A percentile compares a stretch with the other conserved stretches of the same genome.
Conservation (phyloP, 1,140 invertebrate species). For the Pristionchus pacificus region DNA sequence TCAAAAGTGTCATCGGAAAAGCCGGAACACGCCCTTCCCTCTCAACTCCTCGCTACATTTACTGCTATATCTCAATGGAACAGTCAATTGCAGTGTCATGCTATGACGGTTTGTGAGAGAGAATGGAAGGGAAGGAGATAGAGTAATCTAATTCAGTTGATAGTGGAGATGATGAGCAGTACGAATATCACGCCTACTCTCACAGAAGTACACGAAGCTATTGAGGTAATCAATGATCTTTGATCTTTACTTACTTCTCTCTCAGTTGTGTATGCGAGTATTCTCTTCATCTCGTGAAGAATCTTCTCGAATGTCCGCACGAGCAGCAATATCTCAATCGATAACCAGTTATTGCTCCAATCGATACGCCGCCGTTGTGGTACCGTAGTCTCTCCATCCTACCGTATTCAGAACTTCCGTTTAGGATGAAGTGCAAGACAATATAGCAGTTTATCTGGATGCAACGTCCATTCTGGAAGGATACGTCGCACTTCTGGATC, state of each 20-base stretch:
- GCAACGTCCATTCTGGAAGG: conserved; percentile 20
- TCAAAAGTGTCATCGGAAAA: conserved; percentile 21
- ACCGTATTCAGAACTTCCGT: not conserved
- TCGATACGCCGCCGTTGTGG: conserved; percentile 8
- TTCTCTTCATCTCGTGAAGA: conserved; percentile 21
- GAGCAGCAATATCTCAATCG: conserved; percentile 25
- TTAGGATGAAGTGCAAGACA: conserved; percentile 26
- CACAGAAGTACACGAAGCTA: conserved; percentile 18
- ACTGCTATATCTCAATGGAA: conserved; percentile 23
- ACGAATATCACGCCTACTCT: conserved; percentile 24
- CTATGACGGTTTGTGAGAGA: conserved; percentile 15
- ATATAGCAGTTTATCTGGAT: conserved; percentile 28
- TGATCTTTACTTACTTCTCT: not conserved
- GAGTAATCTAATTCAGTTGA: conserved; percentile 14
- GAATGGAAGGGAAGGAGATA: not conserved
- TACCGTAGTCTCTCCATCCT: not conserved
- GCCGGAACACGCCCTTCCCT: conserved; percentile 21
- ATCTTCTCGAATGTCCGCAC: conserved; percentile 15
- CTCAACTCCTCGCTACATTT: conserved; percentile 12
- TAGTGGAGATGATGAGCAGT: conserved; percentile 29
- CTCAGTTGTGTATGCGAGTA: conserved; percentile 25
- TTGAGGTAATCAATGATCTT: conserved; percentile 8
- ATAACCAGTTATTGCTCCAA: conserved; percentile 24
- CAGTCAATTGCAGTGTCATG: conserved; percentile 26
- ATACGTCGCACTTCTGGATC: conserved; percentile 19